A percentile compares a stretch with the other conserved stretches of the same genome.
phyloP scores from a whole-genome alignment of 2,888 invertebrate genomes.

The Homarus gammarus region DNA sequence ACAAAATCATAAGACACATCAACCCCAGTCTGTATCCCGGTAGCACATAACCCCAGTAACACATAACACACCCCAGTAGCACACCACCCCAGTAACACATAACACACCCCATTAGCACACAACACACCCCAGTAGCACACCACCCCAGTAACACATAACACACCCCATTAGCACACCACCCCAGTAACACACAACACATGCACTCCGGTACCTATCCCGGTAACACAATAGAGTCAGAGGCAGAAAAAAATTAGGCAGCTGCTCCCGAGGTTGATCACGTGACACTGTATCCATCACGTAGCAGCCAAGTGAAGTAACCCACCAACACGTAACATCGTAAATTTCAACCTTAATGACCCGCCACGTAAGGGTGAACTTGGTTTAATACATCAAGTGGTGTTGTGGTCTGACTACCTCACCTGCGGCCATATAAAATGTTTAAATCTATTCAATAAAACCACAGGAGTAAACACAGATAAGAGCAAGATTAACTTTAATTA shows the following conservation, averaged over 20 bases:
- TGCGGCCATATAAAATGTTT: constrained; percentile 35
- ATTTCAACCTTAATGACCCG: neutral
- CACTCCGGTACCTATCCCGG: no score
- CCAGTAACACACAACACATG: no score
- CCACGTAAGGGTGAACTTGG: neutral
- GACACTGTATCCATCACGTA: constrained; percentile 12
- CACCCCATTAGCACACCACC: no score
- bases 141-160: no score
- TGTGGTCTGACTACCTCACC: neutral
- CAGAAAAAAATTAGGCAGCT: constrained; percentile 14
- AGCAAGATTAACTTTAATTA: constrained; percentile 48
- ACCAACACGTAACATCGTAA: neutral
- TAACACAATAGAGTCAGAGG: neutral
- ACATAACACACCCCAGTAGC: no score
- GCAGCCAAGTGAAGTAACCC: neutral
- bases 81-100: no score
- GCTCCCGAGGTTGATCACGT: constrained; percentile 40
- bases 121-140: no score
- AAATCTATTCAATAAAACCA: constrained; percentile 44
- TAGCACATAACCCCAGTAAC: no score
- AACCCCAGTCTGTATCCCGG: no score
- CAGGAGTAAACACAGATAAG: constrained; percentile 46
- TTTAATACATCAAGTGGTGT: neutral
- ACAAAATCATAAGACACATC: neutral
- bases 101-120: no score